phyloP scores from a whole-genome alignment of 2,888 invertebrate genomes.

The Pristionchus mayeri region DNA sequence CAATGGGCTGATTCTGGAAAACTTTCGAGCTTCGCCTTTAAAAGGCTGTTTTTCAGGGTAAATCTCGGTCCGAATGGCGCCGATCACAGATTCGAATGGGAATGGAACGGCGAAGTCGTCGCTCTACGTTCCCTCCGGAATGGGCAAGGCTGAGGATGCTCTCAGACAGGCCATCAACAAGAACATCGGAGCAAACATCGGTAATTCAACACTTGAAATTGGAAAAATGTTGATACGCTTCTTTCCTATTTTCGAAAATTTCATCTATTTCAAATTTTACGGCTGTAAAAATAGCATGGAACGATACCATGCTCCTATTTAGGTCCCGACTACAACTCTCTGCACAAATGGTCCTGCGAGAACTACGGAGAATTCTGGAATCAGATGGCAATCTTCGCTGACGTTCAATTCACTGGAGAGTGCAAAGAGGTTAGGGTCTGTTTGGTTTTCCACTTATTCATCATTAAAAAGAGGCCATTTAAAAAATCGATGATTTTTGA shows the following conservation, averaged over 20 bases:
- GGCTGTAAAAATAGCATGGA: neutral
- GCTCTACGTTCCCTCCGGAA: slow-evolving; percentile 28
- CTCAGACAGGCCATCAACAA: slow-evolving; percentile 41
- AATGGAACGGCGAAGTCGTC: slow-evolving; percentile 4
- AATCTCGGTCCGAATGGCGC: slow-evolving; percentile 26
- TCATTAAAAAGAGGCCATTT: neutral
- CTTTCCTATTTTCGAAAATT: too few species aligned
- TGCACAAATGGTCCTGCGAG: slow-evolving; percentile 79
- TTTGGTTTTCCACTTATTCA: neutral
- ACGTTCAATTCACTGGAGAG: slow-evolving; percentile 76
- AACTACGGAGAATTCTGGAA: slow-evolving; percentile 79
- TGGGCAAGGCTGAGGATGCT: slow-evolving; percentile 39
- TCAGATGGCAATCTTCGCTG: slow-evolving; percentile 78
- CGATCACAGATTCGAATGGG: slow-evolving; percentile 39
- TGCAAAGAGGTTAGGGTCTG: neutral
- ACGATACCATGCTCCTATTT: slow-evolving; percentile 23
- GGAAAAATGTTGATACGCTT: too few species aligned
- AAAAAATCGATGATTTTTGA: neutral
- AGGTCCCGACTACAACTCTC: slow-evolving; percentile 78
- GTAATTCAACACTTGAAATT: too few species aligned
- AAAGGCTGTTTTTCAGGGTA: neutral
- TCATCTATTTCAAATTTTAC: too few species aligned
- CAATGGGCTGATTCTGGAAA: too few species aligned
- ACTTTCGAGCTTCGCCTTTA: too few species aligned
- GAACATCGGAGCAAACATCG: slow-evolving; percentile 23